phyloP scores from a whole-genome alignment of 1,140 invertebrate species.

The Bombus sylvicola region DNA sequence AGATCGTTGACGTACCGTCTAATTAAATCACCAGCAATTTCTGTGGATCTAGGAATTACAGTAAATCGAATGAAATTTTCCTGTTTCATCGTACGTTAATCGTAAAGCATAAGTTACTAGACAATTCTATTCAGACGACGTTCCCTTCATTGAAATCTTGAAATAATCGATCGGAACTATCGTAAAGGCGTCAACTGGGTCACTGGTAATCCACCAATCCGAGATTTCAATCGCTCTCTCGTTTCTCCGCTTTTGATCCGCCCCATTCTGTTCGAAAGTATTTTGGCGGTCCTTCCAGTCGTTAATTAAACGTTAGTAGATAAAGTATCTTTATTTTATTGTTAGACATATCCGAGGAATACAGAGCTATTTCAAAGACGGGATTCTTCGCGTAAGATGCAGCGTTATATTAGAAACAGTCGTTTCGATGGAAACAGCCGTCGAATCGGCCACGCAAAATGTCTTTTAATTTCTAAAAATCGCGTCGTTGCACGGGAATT shows the following conservation, averaged over 20 bases:
- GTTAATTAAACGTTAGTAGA: slow-evolving; percentile 3
- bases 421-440: neutral
- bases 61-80: neutral
- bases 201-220: neutral
- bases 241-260: neutral
- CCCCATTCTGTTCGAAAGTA: neutral
- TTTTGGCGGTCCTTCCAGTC: neutral
- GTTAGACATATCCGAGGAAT: slow-evolving; percentile 21
- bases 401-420: slow-evolving; percentile 9
- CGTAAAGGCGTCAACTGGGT: neutral
- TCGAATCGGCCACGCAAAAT: neutral
- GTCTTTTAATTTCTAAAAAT: neutral
- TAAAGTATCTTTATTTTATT: neutral
- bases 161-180: slow-evolving; percentile 1
- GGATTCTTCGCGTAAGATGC: neutral
- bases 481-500: neutral
- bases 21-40: neutral
- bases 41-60: no score
- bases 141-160: neutral
- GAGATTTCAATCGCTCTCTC: neutral
- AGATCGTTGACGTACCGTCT: neutral
- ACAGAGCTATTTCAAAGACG: slow-evolving; percentile 7
- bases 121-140: neutral
- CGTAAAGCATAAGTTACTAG: neutral
- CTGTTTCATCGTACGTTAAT: neutral